Conservation (phyloP, 2,113 vertebrate species). For the Camelus dromedarius region DNA sequence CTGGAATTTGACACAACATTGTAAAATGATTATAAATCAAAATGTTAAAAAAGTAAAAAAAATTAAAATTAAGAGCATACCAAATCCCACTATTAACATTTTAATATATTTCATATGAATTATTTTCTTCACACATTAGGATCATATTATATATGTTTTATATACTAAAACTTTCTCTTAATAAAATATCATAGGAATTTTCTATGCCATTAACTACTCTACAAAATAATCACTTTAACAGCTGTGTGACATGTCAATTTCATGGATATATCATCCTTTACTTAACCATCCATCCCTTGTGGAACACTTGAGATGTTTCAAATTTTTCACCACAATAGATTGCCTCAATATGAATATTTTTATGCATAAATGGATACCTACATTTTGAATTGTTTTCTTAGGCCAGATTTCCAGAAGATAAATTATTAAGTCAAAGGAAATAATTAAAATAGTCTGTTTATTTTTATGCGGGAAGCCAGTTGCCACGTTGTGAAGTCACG, state of each 20-base stretch:
- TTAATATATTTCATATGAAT: neutral
- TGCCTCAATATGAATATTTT: neutral
- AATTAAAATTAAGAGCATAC: neutral
- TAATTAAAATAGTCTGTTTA: neutral
- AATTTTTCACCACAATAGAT: neutral
- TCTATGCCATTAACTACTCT: neutral
- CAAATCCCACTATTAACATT: neutral
- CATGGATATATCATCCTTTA: neutral
- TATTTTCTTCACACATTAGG: neutral
- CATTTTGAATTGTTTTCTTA: neutral
- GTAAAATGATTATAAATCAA: too few relatives aligned
- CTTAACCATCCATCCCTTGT: neutral
- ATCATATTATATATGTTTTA: neutral
- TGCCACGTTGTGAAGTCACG: neutral
- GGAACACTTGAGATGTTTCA: neutral
- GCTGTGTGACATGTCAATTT: neutral
- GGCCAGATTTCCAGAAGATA: neutral
- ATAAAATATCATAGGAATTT: neutral
- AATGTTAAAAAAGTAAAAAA: neutral
- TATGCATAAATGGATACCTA: neutral
- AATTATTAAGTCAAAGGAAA: neutral
- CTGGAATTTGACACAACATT: too few relatives aligned
- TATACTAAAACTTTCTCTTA: neutral
- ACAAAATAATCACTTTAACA: neutral
- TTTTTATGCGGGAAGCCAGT: neutral